Evolutionary conservation across 2,797 vertebrate genomes (phyloP), one percentile per base, ranked within the genome.

Genomic region (Microtus obscurus): DNA sequence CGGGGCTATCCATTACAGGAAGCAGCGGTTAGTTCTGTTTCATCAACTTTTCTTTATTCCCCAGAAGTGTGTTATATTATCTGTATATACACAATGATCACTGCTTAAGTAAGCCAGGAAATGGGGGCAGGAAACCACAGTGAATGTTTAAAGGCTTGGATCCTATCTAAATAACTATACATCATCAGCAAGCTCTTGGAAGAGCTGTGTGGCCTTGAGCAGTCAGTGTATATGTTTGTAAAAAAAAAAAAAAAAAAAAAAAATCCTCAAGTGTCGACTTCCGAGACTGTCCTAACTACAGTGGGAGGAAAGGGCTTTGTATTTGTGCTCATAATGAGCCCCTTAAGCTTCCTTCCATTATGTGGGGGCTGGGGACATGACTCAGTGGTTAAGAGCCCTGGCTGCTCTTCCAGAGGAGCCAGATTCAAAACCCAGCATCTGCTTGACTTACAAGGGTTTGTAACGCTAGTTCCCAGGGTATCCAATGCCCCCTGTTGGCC

Each of bases 1-100:
- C 45, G 61, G 34, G 69, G 73, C 16, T 87, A 74, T 45, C 40
- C 34, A 51, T 17, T 25, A 48, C 83, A 69, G 93, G 87, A 89
- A 73, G 23, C 74, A 17, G 71, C 17, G 16, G 63, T 43, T 86
- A 69, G 89, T 87, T 95, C 51, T 88, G 40, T 93, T 85, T 93
- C 82, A 80, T 45, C 29, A 31, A 40, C 53, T 96, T 94, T 78
- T 93, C 87, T 85, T 89, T 87, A 87, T n/a, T 80, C 53, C 51
- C n/a, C 2, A 95, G 73, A 96, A 63, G 43, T 69, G n/a, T 65
- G 67, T 73, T 92, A 89, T 59, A 94, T 87, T 87, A 48, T 85
- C 73, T 43, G 19, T 73, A 37, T 79, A 91, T 53, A 31, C 9
- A 67, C 67, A 93, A 31, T 34, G 73, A 77, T 34, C 56, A 69